phyloP scores from a whole-genome alignment of 2,113 vertebrate genomes.

The Entelurus aequoreus region DNA sequence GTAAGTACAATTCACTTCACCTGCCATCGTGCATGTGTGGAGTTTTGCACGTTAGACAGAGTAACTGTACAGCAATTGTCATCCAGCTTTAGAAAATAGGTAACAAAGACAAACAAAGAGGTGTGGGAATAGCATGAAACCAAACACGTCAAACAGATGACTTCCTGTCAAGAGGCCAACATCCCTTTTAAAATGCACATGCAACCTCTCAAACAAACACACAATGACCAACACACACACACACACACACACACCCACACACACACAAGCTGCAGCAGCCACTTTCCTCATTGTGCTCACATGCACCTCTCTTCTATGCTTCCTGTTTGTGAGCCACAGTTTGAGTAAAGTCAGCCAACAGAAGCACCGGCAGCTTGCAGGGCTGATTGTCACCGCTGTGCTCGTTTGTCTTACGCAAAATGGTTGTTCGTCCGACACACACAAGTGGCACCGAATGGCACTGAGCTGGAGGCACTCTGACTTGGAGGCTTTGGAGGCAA shows the following conservation, averaged over 20 bases:
- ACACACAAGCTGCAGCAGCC: slow-evolving; percentile 10
- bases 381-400: slow-evolving; percentile 5
- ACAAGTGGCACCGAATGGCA: slow-evolving; percentile 45
- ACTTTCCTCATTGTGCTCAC: slow-evolving; percentile 58
- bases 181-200: slow-evolving; percentile 46
- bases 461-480: slow-evolving; percentile 29
- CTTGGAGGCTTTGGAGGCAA: slow-evolving; percentile 16
- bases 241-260: slow-evolving; percentile 15
- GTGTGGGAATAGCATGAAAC: slow-evolving; percentile 39
- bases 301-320: slow-evolving; percentile 53
- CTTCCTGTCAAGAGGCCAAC: slow-evolving; percentile 49
- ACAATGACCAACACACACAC: not conserved
- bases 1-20: no score
- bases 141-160: slow-evolving; percentile 45
- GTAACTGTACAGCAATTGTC: not conserved
- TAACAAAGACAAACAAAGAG: slow-evolving; percentile 42
- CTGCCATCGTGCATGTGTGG: not conserved
- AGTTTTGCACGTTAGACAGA: not conserved
- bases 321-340: slow-evolving; percentile 58
- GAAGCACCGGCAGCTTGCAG: not conserved
- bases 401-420: slow-evolving; percentile 40
- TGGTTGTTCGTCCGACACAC: slow-evolving; percentile 44
- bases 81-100: slow-evolving; percentile 4
- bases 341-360: slow-evolving; percentile 10
- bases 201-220: slow-evolving; percentile 19